Evolutionary conservation across 2,113 vertebrate genomes (phyloP).

Genomic region (Struthio camelus): DNA sequence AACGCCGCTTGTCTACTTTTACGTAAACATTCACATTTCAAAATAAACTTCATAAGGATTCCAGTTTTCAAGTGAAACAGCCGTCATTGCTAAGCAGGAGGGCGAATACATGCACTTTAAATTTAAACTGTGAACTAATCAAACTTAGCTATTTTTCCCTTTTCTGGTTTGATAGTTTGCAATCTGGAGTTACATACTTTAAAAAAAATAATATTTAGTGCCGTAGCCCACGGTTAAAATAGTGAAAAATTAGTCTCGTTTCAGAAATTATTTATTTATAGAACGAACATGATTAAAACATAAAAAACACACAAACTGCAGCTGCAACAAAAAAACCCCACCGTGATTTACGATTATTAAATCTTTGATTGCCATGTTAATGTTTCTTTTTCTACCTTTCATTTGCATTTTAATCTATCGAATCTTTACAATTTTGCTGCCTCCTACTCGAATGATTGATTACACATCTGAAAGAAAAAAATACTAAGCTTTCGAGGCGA

Average conservation of each 20-base stretch:
- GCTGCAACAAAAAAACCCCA: constrained; percentile 74
- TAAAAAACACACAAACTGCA: constrained; percentile 77
- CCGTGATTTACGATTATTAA: constrained; percentile 84
- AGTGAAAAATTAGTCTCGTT: constrained; percentile 80
- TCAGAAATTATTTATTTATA: constrained; percentile 83
- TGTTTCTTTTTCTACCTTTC: constrained; percentile 83
- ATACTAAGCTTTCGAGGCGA: constrained; percentile 50
- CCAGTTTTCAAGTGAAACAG: constrained; percentile 35
- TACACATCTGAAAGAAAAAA: constrained; percentile 76
- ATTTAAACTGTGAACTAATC: constrained; percentile 55
- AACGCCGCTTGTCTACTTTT: constrained; percentile 18
- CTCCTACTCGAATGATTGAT: constrained; percentile 82
- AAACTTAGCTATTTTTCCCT: background rate
- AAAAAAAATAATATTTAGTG: constrained; percentile 58
- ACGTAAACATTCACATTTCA: constrained; percentile 53
- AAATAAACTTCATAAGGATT: constrained; percentile 65
- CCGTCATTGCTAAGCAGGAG: background rate
- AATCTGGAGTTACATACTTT: constrained; percentile 50
- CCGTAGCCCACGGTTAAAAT: constrained; percentile 77
- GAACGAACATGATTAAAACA: constrained; percentile 80
- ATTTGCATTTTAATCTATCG: constrained; percentile 88
- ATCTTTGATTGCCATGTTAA: constrained; percentile 84
- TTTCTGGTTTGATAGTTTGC: constrained; percentile 51
- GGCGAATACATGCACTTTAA: constrained; percentile 9
- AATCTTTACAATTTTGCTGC: constrained; percentile 84